phyloP scores from a whole-genome alignment of 2,113 vertebrate species.

The Carlito syrichta region DNA sequence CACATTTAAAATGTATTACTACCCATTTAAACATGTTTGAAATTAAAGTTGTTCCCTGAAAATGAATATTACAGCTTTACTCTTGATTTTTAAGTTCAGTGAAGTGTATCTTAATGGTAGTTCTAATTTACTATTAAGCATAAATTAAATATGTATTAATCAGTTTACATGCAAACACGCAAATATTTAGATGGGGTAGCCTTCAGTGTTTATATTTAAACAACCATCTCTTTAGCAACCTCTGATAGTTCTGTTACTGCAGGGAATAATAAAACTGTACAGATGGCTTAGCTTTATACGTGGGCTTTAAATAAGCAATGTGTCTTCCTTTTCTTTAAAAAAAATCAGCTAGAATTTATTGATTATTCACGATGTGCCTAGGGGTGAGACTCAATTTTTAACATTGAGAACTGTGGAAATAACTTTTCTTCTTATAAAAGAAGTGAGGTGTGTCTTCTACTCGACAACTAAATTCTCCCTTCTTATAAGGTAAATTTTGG shows the following conservation, averaged over 20 bases:
- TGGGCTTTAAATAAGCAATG: constrained; percentile 51
- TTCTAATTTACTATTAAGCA: not conserved
- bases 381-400: not conserved
- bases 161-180: constrained; percentile 26
- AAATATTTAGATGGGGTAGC: constrained; percentile 10
- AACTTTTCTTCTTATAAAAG: not conserved
- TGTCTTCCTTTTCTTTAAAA: not conserved
- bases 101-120: not conserved
- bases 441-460: not conserved
- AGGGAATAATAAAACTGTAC: constrained; percentile 25
- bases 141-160: constrained; percentile 35
- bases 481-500: not conserved
- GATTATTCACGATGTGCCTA: not conserved
- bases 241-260: not conserved
- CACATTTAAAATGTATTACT: not conserved
- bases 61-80: not conserved
- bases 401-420: not conserved
- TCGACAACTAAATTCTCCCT: not conserved
- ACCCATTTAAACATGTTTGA: not conserved
- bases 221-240: constrained; percentile 21
- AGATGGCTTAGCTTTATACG: constrained; percentile 37
- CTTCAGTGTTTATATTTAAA: constrained; percentile 53
- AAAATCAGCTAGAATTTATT: constrained; percentile 35
- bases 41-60: not conserved
- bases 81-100: constrained; percentile 30